Conservation (phyloP, 2,888 invertebrate genomes). For the Gibbula magus region DNA sequence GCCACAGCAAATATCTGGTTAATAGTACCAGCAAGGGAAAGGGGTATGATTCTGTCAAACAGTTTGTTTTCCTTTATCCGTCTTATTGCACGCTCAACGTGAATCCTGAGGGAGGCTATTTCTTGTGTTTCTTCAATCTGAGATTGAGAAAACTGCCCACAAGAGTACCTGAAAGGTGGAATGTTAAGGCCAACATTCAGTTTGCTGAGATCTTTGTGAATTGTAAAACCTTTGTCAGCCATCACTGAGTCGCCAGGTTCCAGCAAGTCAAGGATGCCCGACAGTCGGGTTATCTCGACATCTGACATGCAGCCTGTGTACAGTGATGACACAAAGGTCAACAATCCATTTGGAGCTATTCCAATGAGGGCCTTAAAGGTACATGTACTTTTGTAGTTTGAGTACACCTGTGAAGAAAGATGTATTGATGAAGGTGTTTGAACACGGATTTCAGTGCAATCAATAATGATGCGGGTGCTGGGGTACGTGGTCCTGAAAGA, state of each 20-base stretch:
- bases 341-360: conserved; percentile 27
- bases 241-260: conserved; percentile 27
- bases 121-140: conserved; percentile 10
- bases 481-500: conserved; percentile 23
- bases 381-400: too few relatives aligned
- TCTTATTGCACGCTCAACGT: too few relatives aligned
- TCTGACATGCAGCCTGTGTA: conserved; percentile 31
- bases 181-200: conserved; percentile 23
- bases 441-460: too few relatives aligned
- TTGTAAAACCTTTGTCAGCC: too few relatives aligned
- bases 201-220: conserved; percentile 31
- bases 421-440: too few relatives aligned
- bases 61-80: conserved; percentile 32
- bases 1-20: conserved; percentile 37
- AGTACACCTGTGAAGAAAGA: too few relatives aligned
- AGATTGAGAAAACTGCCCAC: too few relatives aligned
- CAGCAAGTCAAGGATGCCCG: conserved; percentile 27
- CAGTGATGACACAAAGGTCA: conserved; percentile 20
- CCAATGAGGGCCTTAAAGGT: too few relatives aligned
- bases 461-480: conserved; percentile 27
- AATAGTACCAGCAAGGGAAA: conserved; percentile 27
- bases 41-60: conserved; percentile 29
- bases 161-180: too few relatives aligned
- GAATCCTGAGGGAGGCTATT: conserved; percentile 28
- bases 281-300: conserved; percentile 27